phyloP scores from a whole-genome alignment of 2,888 invertebrate species.

The Chirona hameri region DNA sequence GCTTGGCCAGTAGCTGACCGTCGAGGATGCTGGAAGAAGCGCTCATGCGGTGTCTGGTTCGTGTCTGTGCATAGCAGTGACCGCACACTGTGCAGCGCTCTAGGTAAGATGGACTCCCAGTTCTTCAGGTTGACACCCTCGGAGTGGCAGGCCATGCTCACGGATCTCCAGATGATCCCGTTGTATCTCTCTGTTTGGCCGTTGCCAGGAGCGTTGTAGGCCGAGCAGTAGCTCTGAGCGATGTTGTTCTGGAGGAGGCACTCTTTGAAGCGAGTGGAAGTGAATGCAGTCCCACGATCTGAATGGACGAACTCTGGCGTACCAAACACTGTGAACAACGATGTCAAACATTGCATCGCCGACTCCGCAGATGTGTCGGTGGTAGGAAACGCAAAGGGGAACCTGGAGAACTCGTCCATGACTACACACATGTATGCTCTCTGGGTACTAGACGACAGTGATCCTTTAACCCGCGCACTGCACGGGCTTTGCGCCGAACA shows the following conservation, averaged over 20 bases:
- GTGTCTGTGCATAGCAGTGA: slow-evolving; percentile 32
- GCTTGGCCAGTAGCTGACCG: slow-evolving; percentile 9
- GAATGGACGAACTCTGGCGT: background rate
- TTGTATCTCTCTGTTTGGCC: slow-evolving; percentile 29
- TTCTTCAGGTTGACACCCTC: slow-evolving; percentile 1
- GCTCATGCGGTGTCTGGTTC: slow-evolving; percentile 32
- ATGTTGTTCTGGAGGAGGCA: slow-evolving; percentile 9
- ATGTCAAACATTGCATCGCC: slow-evolving; percentile 8
- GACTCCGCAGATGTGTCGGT: background rate
- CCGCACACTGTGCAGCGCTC: slow-evolving; percentile 27
- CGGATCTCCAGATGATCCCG: slow-evolving; percentile 10
- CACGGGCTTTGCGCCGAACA: too few species aligned
- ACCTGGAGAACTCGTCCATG: slow-evolving; percentile 22
- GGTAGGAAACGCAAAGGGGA: background rate
- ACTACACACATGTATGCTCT: slow-evolving; percentile 14
- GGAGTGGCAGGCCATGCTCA: slow-evolving; percentile 24
- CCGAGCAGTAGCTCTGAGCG: background rate
- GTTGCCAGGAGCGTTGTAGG: slow-evolving; percentile 14
- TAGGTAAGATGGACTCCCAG: slow-evolving; percentile 29
- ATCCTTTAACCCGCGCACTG: too few species aligned
- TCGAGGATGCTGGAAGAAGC: slow-evolving; percentile 23
- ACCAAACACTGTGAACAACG: background rate
- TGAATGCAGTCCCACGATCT: slow-evolving; percentile 14
- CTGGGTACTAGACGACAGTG: background rate
- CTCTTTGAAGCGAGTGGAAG: background rate